These are phyloP conservation scores for Euzetes globulus DNA, from an alignment of 2,888 invertebrate species.

Conservation along the genomic window DNA sequence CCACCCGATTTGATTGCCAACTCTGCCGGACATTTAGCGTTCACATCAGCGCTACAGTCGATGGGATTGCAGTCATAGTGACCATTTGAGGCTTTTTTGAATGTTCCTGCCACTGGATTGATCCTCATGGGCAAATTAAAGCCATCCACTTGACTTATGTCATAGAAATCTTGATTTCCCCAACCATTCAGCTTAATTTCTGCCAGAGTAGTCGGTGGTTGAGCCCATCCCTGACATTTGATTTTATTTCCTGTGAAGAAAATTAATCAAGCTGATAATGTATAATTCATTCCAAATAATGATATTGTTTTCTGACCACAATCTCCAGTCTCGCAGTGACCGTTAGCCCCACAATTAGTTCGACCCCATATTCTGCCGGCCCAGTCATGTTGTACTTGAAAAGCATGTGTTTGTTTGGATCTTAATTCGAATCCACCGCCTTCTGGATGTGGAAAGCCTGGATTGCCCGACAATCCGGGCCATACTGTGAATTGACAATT, in stretches of 20 bases:
- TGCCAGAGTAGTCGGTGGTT: constrained; percentile 49
- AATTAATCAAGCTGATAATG: no score
- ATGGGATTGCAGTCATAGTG: background rate
- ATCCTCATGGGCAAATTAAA: constrained; percentile 48
- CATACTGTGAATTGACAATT: constrained; percentile 33
- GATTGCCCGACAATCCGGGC: constrained; percentile 29
- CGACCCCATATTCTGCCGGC: constrained; percentile 51
- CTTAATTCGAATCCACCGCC: constrained; percentile 27
- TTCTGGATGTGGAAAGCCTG: constrained; percentile 29
- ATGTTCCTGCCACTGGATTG: constrained; percentile 24
- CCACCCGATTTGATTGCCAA: constrained; percentile 39
- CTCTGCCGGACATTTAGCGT: constrained; percentile 48
- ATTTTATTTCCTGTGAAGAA: constrained; percentile 43
- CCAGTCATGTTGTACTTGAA: constrained; percentile 43
- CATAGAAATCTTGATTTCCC: constrained; percentile 50
- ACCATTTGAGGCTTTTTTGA: constrained; percentile 44
- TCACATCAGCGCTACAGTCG: constrained; percentile 46
- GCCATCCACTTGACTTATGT: constrained; percentile 52
- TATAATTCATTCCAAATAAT: no score
- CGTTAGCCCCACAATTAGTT: constrained; percentile 48
- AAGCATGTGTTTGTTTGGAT: background rate
- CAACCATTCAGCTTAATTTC: constrained; percentile 50
- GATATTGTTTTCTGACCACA: constrained; percentile 43
- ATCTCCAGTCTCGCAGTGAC: constrained; percentile 49
- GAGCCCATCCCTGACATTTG: constrained; percentile 50